These are phyloP conservation scores for Nylanderia fulva DNA, from an alignment of 1,140 invertebrate genomes.

Conservation along the genomic window DNA sequence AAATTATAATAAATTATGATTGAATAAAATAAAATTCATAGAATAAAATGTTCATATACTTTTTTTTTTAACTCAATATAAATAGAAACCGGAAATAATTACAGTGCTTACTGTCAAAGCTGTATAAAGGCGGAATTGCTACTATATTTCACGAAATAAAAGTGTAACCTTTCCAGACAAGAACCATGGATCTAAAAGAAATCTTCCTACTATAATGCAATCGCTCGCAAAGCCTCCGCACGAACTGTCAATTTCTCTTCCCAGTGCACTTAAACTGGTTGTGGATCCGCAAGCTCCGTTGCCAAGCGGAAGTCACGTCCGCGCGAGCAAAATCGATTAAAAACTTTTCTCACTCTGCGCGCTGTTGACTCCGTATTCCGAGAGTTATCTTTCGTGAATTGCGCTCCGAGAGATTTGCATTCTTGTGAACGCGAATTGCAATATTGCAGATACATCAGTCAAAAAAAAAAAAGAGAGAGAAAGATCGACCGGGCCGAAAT, in stretches of 20 bases:
- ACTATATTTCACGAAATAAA: background rate
- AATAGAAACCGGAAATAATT: background rate
- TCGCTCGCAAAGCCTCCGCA: background rate
- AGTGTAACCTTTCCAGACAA: background rate
- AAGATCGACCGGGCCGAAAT: background rate
- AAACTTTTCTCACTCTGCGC: slow-evolving; percentile 32
- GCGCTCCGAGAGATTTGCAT: background rate
- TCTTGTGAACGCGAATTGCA: background rate
- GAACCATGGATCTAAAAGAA: background rate
- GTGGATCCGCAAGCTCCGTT: slow-evolving; percentile 17
- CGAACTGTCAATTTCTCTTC: slow-evolving; percentile 35
- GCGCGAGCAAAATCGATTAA: slow-evolving; percentile 60
- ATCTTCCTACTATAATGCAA: background rate
- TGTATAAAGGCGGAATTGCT: background rate
- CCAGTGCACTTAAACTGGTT: slow-evolving; percentile 47
- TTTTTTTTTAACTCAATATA: background rate
- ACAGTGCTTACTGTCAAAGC: background rate
- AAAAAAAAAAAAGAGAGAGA: no score
- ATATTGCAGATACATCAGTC: background rate
- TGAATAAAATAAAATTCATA: no score
- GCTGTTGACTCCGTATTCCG: background rate
- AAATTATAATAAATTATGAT: no score
- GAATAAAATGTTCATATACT: background rate
- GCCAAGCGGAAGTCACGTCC: slow-evolving; percentile 44
- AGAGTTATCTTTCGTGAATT: background rate